phyloP scores from a whole-genome alignment of 2,888 invertebrate species.

The Leucozona laternaria region DNA sequence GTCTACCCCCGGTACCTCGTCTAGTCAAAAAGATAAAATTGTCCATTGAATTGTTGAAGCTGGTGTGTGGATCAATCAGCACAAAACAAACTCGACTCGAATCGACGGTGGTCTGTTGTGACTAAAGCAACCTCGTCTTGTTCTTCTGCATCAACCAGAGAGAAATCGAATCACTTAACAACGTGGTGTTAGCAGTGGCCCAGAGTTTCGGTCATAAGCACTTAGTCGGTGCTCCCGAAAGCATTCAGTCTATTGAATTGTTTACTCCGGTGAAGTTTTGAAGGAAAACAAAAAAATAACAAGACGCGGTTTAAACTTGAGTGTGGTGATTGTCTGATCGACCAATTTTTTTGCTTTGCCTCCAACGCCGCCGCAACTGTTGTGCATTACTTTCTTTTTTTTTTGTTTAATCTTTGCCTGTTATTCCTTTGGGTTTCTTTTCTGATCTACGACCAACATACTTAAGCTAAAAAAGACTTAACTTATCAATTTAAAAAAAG shows the following conservation, averaged over 20 bases:
- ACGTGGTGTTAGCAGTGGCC: slow-evolving; percentile 61
- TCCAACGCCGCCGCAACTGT: slow-evolving; percentile 48
- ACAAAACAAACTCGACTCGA: background rate
- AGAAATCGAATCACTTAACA: slow-evolving; percentile 71
- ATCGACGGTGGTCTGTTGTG: background rate
- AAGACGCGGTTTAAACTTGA: slow-evolving; percentile 32
- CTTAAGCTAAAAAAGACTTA: background rate
- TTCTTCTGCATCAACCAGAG: slow-evolving; percentile 33
- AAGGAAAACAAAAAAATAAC: slow-evolving; percentile 42
- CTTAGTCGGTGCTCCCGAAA: slow-evolving; percentile 69
- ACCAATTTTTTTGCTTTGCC: slow-evolving; percentile 50
- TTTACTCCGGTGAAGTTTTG: slow-evolving; percentile 53
- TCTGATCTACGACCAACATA: background rate
- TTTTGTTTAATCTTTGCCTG: slow-evolving; percentile 10
- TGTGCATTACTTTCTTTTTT: slow-evolving; percentile 67
- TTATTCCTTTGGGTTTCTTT: background rate
- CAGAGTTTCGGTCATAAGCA: slow-evolving; percentile 67
- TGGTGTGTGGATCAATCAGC: slow-evolving; percentile 36
- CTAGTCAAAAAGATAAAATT: slow-evolving; percentile 37
- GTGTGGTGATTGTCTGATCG: slow-evolving; percentile 43
- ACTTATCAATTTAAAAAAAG: background rate
- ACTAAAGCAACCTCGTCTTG: slow-evolving; percentile 60
- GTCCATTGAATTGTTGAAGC: slow-evolving; percentile 39
- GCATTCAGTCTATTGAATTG: slow-evolving; percentile 65
- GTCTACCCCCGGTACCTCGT: slow-evolving; percentile 15